Evolutionary conservation across 2,113 vertebrate genomes (phyloP), one percentile per base, ranked within the genome.

Genomic region (Alouatta palliata): DNA sequence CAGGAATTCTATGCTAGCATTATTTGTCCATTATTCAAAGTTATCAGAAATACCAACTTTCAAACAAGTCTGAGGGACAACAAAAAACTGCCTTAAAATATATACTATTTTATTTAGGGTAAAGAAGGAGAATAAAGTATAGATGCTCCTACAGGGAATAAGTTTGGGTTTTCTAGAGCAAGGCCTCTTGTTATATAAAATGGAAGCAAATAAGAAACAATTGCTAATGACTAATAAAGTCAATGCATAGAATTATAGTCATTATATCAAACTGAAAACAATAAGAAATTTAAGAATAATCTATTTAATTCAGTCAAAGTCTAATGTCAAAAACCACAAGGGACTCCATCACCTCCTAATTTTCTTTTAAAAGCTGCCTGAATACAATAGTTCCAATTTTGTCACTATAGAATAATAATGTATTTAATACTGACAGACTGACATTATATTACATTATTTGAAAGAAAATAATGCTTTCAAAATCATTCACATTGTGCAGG

Each of bases 321-420:
- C 20, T 75, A 93, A 76, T 37, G 54, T 85, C 56, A 95, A 70
- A 92, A 92, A 54, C 54, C 32, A 76, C 47, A 32, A 70, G 49
- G 54, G 79, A 89, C 23, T 64, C 66, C n/a, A 58, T 81, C 8
- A 20, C 40, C 35, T 91, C 47, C 9, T 71, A 71, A 93, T 88
- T 95, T 87, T 88, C 61, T 85, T 87, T 86, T 54, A 92, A 96
- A 91, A 96, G 30, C 43, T 89, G 7, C n/a, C 80, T 49, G 56
- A 95, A 85, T 97, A 82, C 54, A 94, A 95, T 94, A 90, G 84
- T 77, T 94, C 84, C 86, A 85, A 81, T 82, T 40, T 91, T 87
- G 52, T 92, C 79, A 95, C 20, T 80, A 82, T 84, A 91, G 68
- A 92, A 89, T 70, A 49, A 61, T 64, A 45, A 81, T 45, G 4